Evolutionary conservation across 2,888 invertebrate species (phyloP), one percentile per base, ranked within the genome.

Genomic region (Tachina lurida): DNA sequence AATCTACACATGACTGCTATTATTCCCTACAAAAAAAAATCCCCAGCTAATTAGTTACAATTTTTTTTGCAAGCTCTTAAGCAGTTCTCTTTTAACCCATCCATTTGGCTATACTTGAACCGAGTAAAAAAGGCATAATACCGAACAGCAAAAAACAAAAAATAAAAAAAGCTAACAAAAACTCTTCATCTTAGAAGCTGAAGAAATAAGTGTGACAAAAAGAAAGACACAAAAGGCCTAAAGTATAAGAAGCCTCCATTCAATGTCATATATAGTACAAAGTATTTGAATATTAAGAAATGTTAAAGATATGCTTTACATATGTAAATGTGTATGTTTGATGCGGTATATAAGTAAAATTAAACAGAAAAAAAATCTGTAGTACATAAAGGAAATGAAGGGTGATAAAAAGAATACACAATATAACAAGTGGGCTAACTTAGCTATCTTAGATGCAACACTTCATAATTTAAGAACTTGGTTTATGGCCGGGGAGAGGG

Each of bases 371-470:
- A 67, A 65, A 67, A 22, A 1, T 9, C n/a, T 47, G 45, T 49
- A 19, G 39, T 70, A 68, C 15, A 75, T 76, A 70, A 49, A 83
- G 22, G 65, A 79, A 10, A 56, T 62, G 41, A 31, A 58, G 62
- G n/a, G 62, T 15, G 74, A 67, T 43, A 81, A 74, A 74, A 74
- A 45, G 74, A 74, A 68, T 10, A 39, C 76, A 80, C 81, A 73
- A 56, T 67, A 56, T 67, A 43, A 77, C 74, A 87, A 87, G 87
- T 87, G 84, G 80, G 87, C 87, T 87, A 87, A 87, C 87, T 87
- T 78, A 84, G 86, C 84, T 82, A 84, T 86, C 87, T 86, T 60
- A 87, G 86, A 83, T 80, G 85, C 83, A 81, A 76, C 79, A 86
- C 85, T 86, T 86, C 71, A 86, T 76, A 56, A 60, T 71, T 73